Conservation (phyloP, 2,797 vertebrate species). For the Neostethus bicornis region DNA sequence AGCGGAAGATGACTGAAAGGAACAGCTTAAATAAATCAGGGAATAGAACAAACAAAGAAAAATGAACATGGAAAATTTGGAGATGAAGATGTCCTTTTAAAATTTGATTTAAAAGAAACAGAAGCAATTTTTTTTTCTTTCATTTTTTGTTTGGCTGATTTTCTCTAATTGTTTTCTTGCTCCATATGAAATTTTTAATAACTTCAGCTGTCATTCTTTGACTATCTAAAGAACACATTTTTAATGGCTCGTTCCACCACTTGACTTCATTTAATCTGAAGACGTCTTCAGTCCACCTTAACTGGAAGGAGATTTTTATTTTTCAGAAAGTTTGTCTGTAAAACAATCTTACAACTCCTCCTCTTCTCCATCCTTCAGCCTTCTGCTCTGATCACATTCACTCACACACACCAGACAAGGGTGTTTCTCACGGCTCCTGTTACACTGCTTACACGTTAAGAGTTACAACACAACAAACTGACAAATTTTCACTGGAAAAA, state of each 20-base stretch:
- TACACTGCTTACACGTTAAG: not conserved
- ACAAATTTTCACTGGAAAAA: not conserved
- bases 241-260: too few species aligned
- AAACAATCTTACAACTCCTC: constrained; percentile 6
- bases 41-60: too few species aligned
- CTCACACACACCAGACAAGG: not conserved
- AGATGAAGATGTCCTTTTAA: too few species aligned
- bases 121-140: too few species aligned
- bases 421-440: not conserved
- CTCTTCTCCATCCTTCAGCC: not conserved
- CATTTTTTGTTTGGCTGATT: too few species aligned
- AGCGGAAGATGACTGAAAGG: too few species aligned
- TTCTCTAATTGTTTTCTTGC: too few species aligned
- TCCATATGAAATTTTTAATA: too few species aligned
- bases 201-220: too few species aligned
- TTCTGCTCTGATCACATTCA: not conserved
- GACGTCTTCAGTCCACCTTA: constrained; percentile 61
- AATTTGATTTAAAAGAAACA: too few species aligned
- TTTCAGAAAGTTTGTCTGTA: constrained; percentile 29
- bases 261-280: not conserved
- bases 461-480: not conserved
- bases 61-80: too few species aligned
- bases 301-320: constrained; percentile 37
- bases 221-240: not conserved
- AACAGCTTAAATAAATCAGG: too few species aligned